Percentiles rank a stretch among this genome's conserved stretches.
phyloP scores from a whole-genome alignment of 64 coral and sea anemone species.

The Hydrozoanthus tunicans region DNA sequence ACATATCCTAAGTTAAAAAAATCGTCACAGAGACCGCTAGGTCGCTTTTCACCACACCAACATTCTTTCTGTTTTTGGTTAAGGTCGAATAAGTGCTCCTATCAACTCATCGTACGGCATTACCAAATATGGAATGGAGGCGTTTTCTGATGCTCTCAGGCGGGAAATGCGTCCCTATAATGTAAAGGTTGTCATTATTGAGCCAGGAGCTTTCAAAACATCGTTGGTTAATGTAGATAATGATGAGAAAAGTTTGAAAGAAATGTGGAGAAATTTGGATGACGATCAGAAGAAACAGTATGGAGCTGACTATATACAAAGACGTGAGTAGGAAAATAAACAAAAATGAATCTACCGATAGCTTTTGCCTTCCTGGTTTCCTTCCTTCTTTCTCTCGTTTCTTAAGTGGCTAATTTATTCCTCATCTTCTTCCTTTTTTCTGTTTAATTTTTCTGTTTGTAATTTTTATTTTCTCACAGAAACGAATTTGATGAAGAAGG shows the following conservation, averaged over 20 bases:
- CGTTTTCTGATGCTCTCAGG: not conserved
- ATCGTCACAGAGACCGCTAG: too few species aligned
- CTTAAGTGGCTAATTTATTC: too few species aligned
- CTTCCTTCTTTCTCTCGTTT: too few species aligned
- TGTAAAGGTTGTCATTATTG: not conserved
- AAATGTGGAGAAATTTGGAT: not conserved
- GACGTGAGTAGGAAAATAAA: not conserved
- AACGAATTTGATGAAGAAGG: too few species aligned
- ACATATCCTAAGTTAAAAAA: too few species aligned
- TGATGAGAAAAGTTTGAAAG: not conserved
- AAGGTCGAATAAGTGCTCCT: conserved; percentile 38
- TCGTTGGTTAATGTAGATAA: not conserved
- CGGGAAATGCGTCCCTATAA: not conserved
- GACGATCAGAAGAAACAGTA: not conserved
- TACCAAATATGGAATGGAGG: not conserved
- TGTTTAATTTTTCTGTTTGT: too few species aligned
- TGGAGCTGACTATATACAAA: not conserved
- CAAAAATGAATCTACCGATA: too few species aligned
- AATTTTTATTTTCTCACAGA: too few species aligned
- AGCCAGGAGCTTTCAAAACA: not conserved
- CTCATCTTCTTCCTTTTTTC: too few species aligned
- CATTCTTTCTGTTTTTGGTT: not conserved
- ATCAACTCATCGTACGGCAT: not conserved
- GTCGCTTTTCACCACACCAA: too few species aligned
- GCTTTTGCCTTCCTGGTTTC: too few species aligned